A percentile compares a stretch with the other conserved stretches of the same genome.
Evolutionary conservation across 2,888 invertebrate genomes (phyloP).

Genomic region (Sisyra nigra): DNA sequence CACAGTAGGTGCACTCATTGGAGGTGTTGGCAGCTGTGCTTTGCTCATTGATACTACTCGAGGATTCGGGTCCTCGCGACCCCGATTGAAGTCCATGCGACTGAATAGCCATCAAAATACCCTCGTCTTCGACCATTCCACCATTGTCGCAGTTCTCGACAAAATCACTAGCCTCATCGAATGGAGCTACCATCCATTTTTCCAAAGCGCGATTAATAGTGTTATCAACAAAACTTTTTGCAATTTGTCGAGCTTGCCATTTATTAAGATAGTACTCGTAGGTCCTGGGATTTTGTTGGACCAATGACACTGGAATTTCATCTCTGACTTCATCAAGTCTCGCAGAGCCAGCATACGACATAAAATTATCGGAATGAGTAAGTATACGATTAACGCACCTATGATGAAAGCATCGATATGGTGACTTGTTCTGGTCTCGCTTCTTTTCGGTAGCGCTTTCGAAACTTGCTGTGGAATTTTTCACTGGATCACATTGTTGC

Average conservation of each 20-base stretch:
- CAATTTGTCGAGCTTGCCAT: constrained; percentile 52
- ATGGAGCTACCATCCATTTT: constrained; percentile 34
- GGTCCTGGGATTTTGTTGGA: constrained; percentile 19
- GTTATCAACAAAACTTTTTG: constrained; percentile 51
- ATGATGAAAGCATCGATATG: constrained; percentile 13
- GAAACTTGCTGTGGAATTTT: neutral
- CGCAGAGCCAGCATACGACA: constrained; percentile 14
- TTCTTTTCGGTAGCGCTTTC: constrained; percentile 13
- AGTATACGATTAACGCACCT: constrained; percentile 13
- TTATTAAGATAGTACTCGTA: constrained; percentile 26
- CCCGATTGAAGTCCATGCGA: constrained; percentile 44
- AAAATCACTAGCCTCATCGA: constrained; percentile 34
- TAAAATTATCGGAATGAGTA: constrained; percentile 12
- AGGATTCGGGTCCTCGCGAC: constrained; percentile 13
- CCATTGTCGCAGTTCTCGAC: constrained; percentile 36
- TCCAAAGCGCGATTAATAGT: constrained; percentile 51
- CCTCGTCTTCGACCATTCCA: constrained; percentile 49
- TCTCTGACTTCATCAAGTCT: constrained; percentile 14
- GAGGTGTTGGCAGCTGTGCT: constrained; percentile 13
- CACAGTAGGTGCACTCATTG: constrained; percentile 19
- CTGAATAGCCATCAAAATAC: constrained; percentile 57
- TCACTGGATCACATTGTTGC: constrained; percentile 1
- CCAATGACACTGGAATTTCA: constrained; percentile 21
- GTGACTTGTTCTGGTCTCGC: constrained; percentile 15
- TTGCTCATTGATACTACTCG: constrained; percentile 5